These are phyloP conservation scores for Drosophila ananassae DNA, from an alignment of 1,140 invertebrate genomes.

Conservation along the genomic window DNA sequence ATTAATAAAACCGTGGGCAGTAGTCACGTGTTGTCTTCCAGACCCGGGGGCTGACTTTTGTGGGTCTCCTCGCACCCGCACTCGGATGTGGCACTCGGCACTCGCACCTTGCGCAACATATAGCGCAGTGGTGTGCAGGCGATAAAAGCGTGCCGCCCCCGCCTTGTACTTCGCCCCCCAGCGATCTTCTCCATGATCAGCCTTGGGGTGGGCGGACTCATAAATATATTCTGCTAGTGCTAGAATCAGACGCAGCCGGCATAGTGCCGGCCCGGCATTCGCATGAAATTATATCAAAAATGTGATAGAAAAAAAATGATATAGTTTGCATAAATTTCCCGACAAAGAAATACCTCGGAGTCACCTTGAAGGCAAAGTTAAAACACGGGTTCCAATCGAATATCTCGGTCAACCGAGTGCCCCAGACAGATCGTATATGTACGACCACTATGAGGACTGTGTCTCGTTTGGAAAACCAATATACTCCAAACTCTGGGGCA, in stretches of 20 bases:
- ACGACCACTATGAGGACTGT: not conserved
- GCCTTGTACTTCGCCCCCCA: constrained; percentile 44
- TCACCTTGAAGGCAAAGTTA: constrained; percentile 23
- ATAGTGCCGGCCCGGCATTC: constrained; percentile 33
- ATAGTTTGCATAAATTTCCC: constrained; percentile 15
- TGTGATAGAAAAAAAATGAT: constrained; percentile 3
- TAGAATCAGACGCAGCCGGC: constrained; percentile 27
- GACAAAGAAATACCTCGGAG: constrained; percentile 37
- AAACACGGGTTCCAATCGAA: not conserved
- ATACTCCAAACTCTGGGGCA: constrained; percentile 14
- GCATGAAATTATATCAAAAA: constrained; percentile 57
- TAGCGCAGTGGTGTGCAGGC: constrained; percentile 30
- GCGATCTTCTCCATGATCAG: constrained; percentile 17
- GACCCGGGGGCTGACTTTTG: constrained; percentile 44
- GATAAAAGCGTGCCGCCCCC: constrained; percentile 65
- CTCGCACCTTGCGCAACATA: constrained; percentile 56
- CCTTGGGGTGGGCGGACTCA: constrained; percentile 45
- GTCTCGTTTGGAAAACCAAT: constrained; percentile 14
- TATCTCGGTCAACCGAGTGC: not conserved
- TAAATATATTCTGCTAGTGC: constrained; percentile 42
- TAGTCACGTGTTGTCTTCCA: constrained; percentile 59
- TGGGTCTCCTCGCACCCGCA: constrained; percentile 53
- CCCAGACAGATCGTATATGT: not conserved
- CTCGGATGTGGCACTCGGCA: constrained; percentile 8
- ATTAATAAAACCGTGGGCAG: constrained; percentile 58